A percentile compares a stretch with the other conserved stretches of the same genome.
phyloP scores from a whole-genome alignment of 2,113 vertebrate species.

The Mesembrinibis cayennensis region DNA sequence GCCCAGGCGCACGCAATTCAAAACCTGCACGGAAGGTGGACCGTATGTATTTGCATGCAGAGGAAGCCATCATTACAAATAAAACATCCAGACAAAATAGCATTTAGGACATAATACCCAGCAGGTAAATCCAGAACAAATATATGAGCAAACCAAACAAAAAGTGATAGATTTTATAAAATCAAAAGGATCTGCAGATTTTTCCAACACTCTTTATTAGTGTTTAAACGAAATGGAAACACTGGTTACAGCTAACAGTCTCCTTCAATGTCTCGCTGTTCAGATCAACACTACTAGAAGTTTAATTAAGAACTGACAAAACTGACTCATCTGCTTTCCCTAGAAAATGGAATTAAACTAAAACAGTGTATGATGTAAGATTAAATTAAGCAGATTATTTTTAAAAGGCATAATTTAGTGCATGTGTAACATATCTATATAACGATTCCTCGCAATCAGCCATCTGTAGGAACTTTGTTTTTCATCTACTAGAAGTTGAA shows the following conservation, averaged over 20 bases:
- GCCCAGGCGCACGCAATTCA: not conserved
- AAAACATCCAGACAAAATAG: not conserved
- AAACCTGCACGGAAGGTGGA: not conserved
- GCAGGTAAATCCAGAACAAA: not conserved
- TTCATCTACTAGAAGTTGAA: not conserved
- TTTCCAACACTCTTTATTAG: not conserved
- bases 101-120: not conserved
- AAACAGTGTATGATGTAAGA: not conserved
- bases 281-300: not conserved
- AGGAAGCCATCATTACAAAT: not conserved
- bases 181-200: not conserved
- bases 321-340: slow-evolving; percentile 10
- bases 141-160: not conserved
- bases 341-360: not conserved
- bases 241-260: not conserved
- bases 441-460: not conserved
- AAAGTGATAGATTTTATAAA: not conserved
- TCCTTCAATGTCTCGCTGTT: not conserved
- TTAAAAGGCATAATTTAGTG: not conserved
- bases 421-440: not conserved
- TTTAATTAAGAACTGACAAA: slow-evolving; percentile 7
- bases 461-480: not conserved
- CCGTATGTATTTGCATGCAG: accelerated
- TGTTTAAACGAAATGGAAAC: not conserved
- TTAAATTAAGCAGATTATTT: not conserved